Evolutionary conservation across 2,113 vertebrate species (phyloP), one percentile per base, ranked within the genome.

Genomic region (Sclerurus mexicanus): DNA sequence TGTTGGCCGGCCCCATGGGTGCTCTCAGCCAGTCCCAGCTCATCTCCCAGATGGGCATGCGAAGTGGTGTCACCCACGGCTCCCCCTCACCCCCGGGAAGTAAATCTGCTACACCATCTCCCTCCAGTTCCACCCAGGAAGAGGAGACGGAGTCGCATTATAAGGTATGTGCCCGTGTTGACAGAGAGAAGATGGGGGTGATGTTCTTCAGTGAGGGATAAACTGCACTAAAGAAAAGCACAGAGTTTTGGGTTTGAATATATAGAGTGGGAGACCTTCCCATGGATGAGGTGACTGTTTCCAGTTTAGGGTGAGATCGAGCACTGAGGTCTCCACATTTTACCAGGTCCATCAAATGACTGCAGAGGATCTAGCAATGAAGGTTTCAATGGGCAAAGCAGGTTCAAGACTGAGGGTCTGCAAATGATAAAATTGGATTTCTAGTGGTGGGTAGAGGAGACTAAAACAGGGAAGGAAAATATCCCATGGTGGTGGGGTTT

Each of bases 41-140:
- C 96, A 99, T 99, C 95, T 99, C 99, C 89, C 99, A 99, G 98
- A 99, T 99, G 98, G 99, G 99, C 87, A 94, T 98, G 94, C 96
- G 99, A 53, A 98, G 98, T 5, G 81, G 98, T 84, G 97, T 98
- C 71, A 96, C 98, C 94, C 99, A 99, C n/a, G 98, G 99, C 85
- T 99, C 99, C 95, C 99, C 99, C 28, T 99, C 99, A 2, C 99
- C 99, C 92, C 99, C 99, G 0, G 99, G 99, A 94, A 99, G 99
- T 98, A 99, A 99, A 96, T 99, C 99, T 44, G 99, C 99, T 47
- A 99, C 99, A 30, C 99, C 99, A 62, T 99, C 99, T 89, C 99
- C 99, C 97, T 99, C 99, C 91, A 99, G 99, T 85, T 99, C 99
- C 87, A 99, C 99, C 91, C 99, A 99, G 98, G 99, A 99, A 98